A percentile compares a stretch with the other conserved stretches of the same genome.
Evolutionary conservation across 2,888 invertebrate genomes (phyloP).

Genomic region (Branchipolynoe longqiensis): DNA sequence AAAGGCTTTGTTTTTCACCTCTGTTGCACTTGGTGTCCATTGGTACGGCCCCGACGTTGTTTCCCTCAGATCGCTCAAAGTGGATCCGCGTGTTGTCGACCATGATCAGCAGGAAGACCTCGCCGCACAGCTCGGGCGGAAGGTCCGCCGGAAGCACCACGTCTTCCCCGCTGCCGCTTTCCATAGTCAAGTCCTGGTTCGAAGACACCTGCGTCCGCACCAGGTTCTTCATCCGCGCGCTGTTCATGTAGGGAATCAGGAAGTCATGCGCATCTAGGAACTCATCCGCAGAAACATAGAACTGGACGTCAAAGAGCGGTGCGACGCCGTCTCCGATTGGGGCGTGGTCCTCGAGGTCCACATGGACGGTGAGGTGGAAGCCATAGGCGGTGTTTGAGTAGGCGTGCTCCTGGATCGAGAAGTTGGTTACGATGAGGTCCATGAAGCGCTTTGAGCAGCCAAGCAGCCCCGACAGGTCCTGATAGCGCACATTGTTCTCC

Average conservation of each 20-base stretch:
- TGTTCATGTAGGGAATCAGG: not conserved
- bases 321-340: not conserved
- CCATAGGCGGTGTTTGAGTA: not conserved
- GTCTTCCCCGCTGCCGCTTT: not conserved
- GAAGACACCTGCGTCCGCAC: not conserved
- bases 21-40: not conserved
- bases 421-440: not conserved
- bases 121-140: constrained; percentile 2
- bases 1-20: not conserved
- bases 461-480: not conserved
- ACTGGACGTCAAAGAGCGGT: not conserved
- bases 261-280: constrained; percentile 11
- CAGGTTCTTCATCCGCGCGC: not conserved
- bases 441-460: constrained; percentile 8
- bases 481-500: constrained; percentile 18
- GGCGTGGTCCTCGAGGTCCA: not conserved
- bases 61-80: constrained; percentile 10
- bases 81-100: not conserved
- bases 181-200: not conserved
- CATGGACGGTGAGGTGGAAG: not conserved
- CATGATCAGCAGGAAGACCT: not conserved
- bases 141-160: constrained; percentile 7
- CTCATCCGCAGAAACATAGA: constrained; percentile 3
- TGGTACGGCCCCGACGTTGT: not conserved
- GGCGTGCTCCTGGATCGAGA: not conserved